These are phyloP conservation scores for Orchesellides sinensis DNA, from an alignment of 2,888 invertebrate species.

Conservation along the genomic window DNA sequence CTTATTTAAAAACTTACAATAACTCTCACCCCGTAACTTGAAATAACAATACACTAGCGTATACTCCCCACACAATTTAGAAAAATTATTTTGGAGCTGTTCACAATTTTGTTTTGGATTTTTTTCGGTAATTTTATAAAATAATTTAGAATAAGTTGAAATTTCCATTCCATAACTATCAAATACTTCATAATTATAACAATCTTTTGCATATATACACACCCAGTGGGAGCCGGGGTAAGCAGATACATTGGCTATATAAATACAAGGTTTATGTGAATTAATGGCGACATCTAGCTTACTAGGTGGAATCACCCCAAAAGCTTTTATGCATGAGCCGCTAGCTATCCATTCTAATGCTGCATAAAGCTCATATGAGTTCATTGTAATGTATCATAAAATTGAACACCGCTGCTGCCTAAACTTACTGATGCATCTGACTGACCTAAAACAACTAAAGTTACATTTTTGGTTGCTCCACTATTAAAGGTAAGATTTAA, in stretches of 20 bases:
- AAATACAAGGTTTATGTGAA: not conserved
- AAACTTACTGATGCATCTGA: not conserved
- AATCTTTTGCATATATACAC: not conserved
- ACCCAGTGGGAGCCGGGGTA: not conserved
- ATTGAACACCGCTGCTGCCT: not conserved
- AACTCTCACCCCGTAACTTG: too few relatives aligned
- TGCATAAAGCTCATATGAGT: not conserved
- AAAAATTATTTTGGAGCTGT: too few relatives aligned
- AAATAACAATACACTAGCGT: too few relatives aligned
- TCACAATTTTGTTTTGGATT: too few relatives aligned
- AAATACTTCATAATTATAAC: not conserved
- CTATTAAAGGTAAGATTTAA: not conserved
- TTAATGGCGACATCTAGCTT: not conserved
- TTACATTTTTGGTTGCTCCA: not conserved
- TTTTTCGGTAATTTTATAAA: too few relatives aligned
- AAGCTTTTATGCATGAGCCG: not conserved
- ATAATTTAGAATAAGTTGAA: not conserved
- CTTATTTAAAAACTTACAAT: too few relatives aligned
- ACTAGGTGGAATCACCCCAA: not conserved
- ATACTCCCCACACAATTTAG: too few relatives aligned
- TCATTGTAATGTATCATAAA: not conserved
- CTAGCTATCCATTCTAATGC: not conserved
- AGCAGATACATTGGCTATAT: not conserved
- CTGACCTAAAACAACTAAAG: not conserved
- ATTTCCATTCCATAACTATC: not conserved